These are phyloP conservation scores for Himalopsyche tibetana DNA, from an alignment of 2,888 invertebrate genomes.

Conservation along the genomic window DNA sequence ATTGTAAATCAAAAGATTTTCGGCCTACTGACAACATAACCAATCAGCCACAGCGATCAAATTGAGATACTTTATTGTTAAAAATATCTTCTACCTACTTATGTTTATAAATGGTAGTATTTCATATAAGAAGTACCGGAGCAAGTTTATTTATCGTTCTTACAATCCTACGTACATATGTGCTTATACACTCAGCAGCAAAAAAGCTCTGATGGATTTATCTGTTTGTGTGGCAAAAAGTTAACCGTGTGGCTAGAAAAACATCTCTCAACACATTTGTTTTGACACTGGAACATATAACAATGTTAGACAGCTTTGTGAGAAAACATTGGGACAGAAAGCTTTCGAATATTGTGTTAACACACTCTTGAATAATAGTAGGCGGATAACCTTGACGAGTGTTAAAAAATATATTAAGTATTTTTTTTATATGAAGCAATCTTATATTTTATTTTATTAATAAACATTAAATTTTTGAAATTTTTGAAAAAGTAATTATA, in stretches of 20 bases:
- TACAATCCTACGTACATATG: neutral
- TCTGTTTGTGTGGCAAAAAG: conserved; percentile 34
- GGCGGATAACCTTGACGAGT: neutral
- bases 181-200: neutral
- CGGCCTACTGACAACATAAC: no score
- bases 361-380: neutral
- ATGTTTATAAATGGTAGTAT: neutral
- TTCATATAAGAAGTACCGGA: neutral
- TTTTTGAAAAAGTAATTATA: no score
- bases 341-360: conserved; percentile 1
- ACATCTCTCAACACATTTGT: conserved; percentile 30
- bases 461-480: no score
- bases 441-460: no score
- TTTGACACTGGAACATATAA: conserved; percentile 31
- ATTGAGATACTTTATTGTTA: no score
- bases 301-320: conserved; percentile 5
- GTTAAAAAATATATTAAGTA: neutral
- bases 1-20: no score
- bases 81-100: neutral
- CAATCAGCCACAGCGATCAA: no score
- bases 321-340: neutral
- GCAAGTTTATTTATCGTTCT: neutral
- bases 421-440: no score
- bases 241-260: conserved; percentile 15
- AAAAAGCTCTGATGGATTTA: conserved; percentile 31